Evolutionary conservation across 1,140 invertebrate species (phyloP), one percentile per base, ranked within the genome.

Genomic region (Ectropis grisescens): DNA sequence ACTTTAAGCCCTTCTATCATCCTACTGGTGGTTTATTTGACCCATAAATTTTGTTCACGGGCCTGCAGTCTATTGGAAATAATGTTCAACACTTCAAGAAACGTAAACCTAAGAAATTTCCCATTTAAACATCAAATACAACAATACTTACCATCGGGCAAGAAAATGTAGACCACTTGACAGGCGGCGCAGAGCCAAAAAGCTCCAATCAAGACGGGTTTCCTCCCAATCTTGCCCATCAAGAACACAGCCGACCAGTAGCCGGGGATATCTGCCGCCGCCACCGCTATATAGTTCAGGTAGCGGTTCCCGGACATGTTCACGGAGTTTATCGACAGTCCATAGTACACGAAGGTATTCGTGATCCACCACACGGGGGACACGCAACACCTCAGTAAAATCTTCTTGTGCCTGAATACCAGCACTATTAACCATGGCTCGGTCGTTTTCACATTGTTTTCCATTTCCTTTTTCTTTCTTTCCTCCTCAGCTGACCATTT

Each of bases 281-380:
- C 82, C 1, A 89, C 86, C 11, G 87, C 69, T 2, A 89, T 86
- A 47, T 90, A 91, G 56, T 90, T 90, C 5, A 87, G 51, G 59
- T 91, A 91, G 37, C 82, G 85, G 44, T 91, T 86, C 1, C 90
- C 91, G 6, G 85, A 86, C 12, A 94, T 76, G 16, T 88, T 85
- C 1, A 90, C 88, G 0, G 92, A 88, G 49, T 93, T 93, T 8
- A 94, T 84, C 0, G 91, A 90, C 2, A 95, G 59, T 0, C 92
- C 93, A 51, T 93, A 94, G 62, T 92, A 94, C 1, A 93, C 85
- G 33, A 93, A 87, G 0, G 87, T 86, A 40, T 85, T 86, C 0
- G 88, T 87, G 7, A 90, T 84, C 89, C 88, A 93, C 76, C 85
- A 91, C 43, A 90, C 82, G 3, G 85, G 88, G 13, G 88, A 86